Evolutionary conservation across 2,888 invertebrate genomes (phyloP).

Genomic region (Hydriomena furcata): DNA sequence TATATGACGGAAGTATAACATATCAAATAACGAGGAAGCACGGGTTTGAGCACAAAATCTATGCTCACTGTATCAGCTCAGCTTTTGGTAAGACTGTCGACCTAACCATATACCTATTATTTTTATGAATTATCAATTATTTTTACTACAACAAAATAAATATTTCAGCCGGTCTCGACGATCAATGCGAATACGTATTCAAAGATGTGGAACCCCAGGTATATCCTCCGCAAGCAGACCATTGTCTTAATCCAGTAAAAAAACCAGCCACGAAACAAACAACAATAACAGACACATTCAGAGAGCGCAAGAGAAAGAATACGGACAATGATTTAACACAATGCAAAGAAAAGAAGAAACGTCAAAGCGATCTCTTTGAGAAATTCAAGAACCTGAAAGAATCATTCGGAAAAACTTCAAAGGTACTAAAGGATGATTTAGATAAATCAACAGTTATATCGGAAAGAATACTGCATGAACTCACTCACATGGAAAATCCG

Average conservation of each 20-base stretch:
- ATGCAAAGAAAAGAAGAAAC: constrained; percentile 67
- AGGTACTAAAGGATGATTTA: constrained; percentile 45
- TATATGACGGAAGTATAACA: constrained; percentile 70
- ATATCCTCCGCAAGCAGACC: not conserved
- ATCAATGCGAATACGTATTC: constrained; percentile 61
- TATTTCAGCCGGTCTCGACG: constrained; percentile 81
- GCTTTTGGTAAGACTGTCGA: constrained; percentile 79
- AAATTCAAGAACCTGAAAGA: constrained; percentile 59
- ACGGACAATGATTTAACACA: constrained; percentile 43
- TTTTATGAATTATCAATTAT: not conserved
- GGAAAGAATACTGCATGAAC: constrained; percentile 38
- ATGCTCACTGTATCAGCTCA: constrained; percentile 83
- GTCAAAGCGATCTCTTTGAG: constrained; percentile 55
- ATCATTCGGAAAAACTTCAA: constrained; percentile 53
- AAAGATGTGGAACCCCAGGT: constrained; percentile 45
- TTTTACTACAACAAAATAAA: not conserved
- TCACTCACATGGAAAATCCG: constrained; percentile 20
- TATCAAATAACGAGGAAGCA: constrained; percentile 69
- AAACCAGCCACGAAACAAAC: constrained; percentile 42
- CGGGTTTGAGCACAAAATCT: constrained; percentile 67
- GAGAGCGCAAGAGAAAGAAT: constrained; percentile 62
- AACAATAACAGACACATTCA: constrained; percentile 51
- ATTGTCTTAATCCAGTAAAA: not conserved
- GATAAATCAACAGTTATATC: constrained; percentile 40
- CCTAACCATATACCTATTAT: too few species aligned